Percentiles rank a stretch among this genome's conserved stretches.
Conservation (phyloP, 2,113 vertebrate genomes). For the Fulica atra region DNA sequence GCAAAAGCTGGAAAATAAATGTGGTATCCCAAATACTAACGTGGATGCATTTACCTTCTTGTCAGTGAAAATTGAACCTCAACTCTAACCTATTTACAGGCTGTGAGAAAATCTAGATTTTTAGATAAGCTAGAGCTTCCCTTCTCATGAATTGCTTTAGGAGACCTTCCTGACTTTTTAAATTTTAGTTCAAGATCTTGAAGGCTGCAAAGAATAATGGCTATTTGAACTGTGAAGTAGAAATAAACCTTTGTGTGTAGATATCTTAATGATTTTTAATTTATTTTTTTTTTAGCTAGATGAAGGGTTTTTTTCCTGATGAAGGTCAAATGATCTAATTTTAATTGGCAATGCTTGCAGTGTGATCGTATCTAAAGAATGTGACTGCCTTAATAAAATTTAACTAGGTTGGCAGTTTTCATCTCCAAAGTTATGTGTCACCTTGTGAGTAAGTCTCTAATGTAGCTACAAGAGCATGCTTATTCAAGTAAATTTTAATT, state of each 20-base stretch:
- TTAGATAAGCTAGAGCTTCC: neutral
- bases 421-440: neutral
- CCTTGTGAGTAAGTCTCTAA: neutral
- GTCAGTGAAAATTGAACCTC: neutral
- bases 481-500: conserved; percentile 19
- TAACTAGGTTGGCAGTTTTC: conserved; percentile 2
- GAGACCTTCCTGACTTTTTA: neutral
- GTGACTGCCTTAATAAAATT: conserved; percentile 12
- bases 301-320: neutral
- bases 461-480: neutral
- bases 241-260: neutral
- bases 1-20: neutral
- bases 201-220: neutral
- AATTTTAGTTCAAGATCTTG: neutral
- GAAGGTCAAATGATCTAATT: conserved; percentile 31
- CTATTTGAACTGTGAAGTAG: neutral
- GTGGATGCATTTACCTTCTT: neutral
- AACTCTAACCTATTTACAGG: neutral
- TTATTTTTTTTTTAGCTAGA: neutral
- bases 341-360: conserved; percentile 14
- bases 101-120: neutral
- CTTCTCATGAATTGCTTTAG: neutral
- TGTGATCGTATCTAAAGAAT: neutral
- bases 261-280: neutral
- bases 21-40: neutral